These are phyloP conservation scores for Oryctolagus cuniculus DNA, from an alignment of 2,113 vertebrate species.

Conservation along the genomic window mOryCun1.1 NC_091449.1:48848501-48849000, in stretches of 20 bases:
- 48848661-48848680: not conserved
- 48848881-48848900: not conserved
- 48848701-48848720: not conserved
- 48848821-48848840: not conserved
- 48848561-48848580: not conserved
- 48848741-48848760: not conserved
- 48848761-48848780: no score
- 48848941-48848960: not conserved
- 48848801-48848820: not conserved
- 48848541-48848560: not conserved
- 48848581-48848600: not conserved
- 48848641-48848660: not conserved
- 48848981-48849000: constrained; percentile 1
- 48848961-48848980: not conserved
- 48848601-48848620: not conserved
- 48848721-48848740: no score
- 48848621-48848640: not conserved
- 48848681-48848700: not conserved
- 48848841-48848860: not conserved
- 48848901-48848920: not conserved
- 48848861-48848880: not conserved
- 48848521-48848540: no score
- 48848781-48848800: accelerated
- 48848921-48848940: not conserved
- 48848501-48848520: no score